phyloP scores from a whole-genome alignment of 2,797 vertebrate genomes.

The Hirundo rustica region DNA sequence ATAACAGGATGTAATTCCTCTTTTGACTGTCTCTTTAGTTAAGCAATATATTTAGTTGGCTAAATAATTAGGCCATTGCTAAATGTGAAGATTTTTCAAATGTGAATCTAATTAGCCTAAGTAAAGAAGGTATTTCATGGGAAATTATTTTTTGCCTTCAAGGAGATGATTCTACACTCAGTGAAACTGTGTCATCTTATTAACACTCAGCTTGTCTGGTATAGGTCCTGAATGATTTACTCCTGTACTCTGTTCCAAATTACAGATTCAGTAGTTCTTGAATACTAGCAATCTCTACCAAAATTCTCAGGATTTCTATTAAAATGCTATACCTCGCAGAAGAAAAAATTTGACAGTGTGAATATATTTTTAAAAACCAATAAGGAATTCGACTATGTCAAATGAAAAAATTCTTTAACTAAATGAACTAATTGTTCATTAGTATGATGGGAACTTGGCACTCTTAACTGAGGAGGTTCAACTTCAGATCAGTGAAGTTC shows the following conservation, averaged over 20 bases:
- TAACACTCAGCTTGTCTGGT: slow-evolving; percentile 31
- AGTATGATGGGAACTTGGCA: background rate
- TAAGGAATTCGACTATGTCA: background rate
- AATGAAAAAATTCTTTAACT: background rate
- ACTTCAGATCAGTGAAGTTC: background rate
- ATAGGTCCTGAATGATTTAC: slow-evolving; percentile 24
- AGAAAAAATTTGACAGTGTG: background rate
- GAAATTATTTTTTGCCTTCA: slow-evolving; percentile 61
- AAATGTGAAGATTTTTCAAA: slow-evolving; percentile 57
- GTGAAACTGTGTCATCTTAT: slow-evolving; percentile 34
- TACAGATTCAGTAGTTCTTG: background rate
- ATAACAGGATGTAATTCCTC: slow-evolving; percentile 18
- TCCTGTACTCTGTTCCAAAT: background rate
- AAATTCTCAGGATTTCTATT: background rate
- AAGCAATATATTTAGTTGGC: slow-evolving; percentile 40
- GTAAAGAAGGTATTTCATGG: slow-evolving; percentile 58
- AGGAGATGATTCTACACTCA: slow-evolving; percentile 36
- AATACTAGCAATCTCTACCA: background rate
- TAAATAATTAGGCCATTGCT: slow-evolving; percentile 61
- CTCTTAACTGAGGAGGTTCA: background rate
- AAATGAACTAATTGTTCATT: background rate
- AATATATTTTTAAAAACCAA: background rate
- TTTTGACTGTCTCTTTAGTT: slow-evolving; percentile 27
- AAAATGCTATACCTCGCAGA: background rate
- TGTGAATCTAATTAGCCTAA: slow-evolving; percentile 53